These are phyloP conservation scores for Xylocopa sonorina DNA, from an alignment of 1,140 invertebrate genomes.

Conservation along the genomic window DNA sequence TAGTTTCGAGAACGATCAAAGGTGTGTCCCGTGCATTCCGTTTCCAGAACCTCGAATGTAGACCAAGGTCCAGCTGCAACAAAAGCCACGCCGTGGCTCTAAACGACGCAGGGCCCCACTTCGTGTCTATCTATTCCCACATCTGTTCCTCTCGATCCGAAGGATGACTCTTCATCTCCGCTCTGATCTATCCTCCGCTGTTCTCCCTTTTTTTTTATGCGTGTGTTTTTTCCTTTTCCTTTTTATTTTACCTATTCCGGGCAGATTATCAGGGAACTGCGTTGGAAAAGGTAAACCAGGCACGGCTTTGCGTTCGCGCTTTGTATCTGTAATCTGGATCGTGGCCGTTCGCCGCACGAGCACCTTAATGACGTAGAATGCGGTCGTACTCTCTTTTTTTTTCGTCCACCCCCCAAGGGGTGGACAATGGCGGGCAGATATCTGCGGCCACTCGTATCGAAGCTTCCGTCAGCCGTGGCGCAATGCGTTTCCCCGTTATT, in stretches of 20 bases:
- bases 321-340: conserved; percentile 30
- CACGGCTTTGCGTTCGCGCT: background rate
- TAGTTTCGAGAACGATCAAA: conserved; percentile 54
- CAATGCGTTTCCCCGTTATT: conserved; percentile 40
- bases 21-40: conserved; percentile 49
- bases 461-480: conserved; percentile 17
- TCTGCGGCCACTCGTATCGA: background rate
- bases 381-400: background rate
- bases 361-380: conserved; percentile 38
- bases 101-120: conserved; percentile 6
- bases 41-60: conserved; percentile 53
- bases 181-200: background rate
- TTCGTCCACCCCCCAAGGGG: background rate
- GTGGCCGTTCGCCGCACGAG: background rate
- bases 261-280: conserved; percentile 18
- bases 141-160: conserved; percentile 55
- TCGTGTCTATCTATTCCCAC: conserved; percentile 40
- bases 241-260: background rate
- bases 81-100: conserved; percentile 37
- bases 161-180: conserved; percentile 52
- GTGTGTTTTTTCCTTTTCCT: background rate
- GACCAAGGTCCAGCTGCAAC: conserved; percentile 64
- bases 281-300: background rate
- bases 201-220: background rate
- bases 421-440: conserved; percentile 29